Percentiles rank a stretch among this genome's conserved stretches.
These are phyloP conservation scores for Rhingia campestris DNA, from an alignment of 2,888 invertebrate species.

Conservation along the genomic window DNA sequence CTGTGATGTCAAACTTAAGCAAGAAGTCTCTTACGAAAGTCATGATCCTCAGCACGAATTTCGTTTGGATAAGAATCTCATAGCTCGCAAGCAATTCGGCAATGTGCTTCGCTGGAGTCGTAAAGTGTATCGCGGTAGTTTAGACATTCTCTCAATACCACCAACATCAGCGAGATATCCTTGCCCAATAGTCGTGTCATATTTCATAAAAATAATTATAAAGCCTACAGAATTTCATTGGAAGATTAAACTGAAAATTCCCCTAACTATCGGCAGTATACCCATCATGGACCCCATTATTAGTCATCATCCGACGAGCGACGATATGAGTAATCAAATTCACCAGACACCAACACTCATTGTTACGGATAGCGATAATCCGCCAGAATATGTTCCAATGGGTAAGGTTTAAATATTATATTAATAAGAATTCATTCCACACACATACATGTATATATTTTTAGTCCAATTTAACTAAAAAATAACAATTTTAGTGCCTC, in stretches of 20 bases:
- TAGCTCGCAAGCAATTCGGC: slow-evolving; percentile 83
- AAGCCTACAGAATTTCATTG: slow-evolving; percentile 86
- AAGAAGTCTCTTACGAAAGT: slow-evolving; percentile 84
- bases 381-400: slow-evolving; percentile 81
- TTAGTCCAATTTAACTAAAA: not conserved
- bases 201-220: slow-evolving; percentile 86
- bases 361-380: slow-evolving; percentile 80
- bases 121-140: slow-evolving; percentile 86
- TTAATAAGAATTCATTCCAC: too few relatives aligned
- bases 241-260: slow-evolving; percentile 86
- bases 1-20: slow-evolving; percentile 86
- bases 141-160: slow-evolving; percentile 89
- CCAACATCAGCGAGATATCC: slow-evolving; percentile 90
- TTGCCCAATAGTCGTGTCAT: slow-evolving; percentile 88
- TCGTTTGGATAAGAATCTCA: slow-evolving; percentile 81
- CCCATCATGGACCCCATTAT: slow-evolving; percentile 84
- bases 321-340: slow-evolving; percentile 69
- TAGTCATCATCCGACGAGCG: slow-evolving; percentile 57
- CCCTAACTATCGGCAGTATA: slow-evolving; percentile 87
- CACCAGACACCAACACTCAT: slow-evolving; percentile 77
- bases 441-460: not conserved
- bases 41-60: slow-evolving; percentile 82
- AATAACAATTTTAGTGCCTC: slow-evolving; percentile 78
- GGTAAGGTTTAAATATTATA: slow-evolving; percentile 76
- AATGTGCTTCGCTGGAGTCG: slow-evolving; percentile 86